phyloP scores from a whole-genome alignment of 2,797 vertebrate genomes.

The Urophycis tenuis region DNA sequence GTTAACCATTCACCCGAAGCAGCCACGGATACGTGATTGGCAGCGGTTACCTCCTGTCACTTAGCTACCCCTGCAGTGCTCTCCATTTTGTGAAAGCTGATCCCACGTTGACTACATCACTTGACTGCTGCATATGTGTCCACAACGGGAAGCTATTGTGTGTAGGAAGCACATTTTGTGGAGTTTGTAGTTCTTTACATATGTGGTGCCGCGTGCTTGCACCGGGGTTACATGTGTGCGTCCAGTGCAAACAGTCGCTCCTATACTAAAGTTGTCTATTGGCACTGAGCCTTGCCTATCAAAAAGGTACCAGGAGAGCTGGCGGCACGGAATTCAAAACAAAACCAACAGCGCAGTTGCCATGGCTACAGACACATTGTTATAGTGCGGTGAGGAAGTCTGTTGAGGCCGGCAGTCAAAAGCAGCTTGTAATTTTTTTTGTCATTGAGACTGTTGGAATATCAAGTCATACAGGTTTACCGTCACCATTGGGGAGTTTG shows the following conservation, averaged over 20 bases:
- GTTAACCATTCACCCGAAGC: background rate
- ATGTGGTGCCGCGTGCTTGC: too few relatives aligned
- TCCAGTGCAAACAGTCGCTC: background rate
- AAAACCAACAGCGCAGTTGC: background rate
- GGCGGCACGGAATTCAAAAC: background rate
- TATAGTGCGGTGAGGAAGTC: background rate
- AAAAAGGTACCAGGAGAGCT: background rate
- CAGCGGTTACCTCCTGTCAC: background rate
- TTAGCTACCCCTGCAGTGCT: background rate
- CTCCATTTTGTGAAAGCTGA: background rate
- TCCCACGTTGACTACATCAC: background rate
- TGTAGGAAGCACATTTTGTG: background rate
- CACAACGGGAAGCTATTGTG: background rate
- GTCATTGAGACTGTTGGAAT: background rate
- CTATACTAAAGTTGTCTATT: background rate
- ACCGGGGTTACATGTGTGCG: too few relatives aligned
- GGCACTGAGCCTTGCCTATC: background rate
- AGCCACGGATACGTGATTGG: background rate
- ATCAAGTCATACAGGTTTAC: background rate
- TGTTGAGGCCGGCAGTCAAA: background rate
- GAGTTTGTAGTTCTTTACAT: too few relatives aligned
- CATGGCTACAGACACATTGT: background rate
- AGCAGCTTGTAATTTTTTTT: slow-evolving; percentile 1
- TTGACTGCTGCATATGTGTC: background rate
- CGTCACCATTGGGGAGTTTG: background rate